Conservation (phyloP, 1,140 invertebrate species). For the Hyles euphorbiae region DNA sequence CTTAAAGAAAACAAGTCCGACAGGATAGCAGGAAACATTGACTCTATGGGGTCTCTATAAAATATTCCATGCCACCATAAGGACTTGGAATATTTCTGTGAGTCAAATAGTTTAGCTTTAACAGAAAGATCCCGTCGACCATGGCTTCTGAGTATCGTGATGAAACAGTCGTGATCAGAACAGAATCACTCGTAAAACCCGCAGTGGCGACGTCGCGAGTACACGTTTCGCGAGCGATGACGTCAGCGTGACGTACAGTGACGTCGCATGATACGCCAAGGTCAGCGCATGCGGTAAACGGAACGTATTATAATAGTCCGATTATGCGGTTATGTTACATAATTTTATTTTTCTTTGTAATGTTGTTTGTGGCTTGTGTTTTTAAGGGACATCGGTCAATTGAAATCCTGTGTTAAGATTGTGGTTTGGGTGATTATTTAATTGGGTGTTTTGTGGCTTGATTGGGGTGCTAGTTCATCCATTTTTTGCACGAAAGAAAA, state of each 20-base stretch:
- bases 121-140: background rate
- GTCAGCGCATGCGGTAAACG: slow-evolving; percentile 32
- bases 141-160: slow-evolving; percentile 1
- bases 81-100: background rate
- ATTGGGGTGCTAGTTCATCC: too few relatives aligned
- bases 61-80: background rate
- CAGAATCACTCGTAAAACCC: background rate
- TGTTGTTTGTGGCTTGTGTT: background rate
- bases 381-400: background rate
- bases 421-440: background rate
- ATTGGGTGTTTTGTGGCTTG: too few relatives aligned
- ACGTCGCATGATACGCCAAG: slow-evolving; percentile 29
- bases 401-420: background rate
- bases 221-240: background rate
- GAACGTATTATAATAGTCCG: slow-evolving; percentile 41
- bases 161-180: background rate
- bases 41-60: too few relatives aligned
- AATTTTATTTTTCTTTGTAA: slow-evolving; percentile 29
- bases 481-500: too few relatives aligned
- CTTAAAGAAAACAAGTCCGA: too few relatives aligned
- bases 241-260: slow-evolving; percentile 26
- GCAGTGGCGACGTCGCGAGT: background rate
- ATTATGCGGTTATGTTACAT: slow-evolving; percentile 34
- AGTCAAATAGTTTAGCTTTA: background rate
- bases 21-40: too few relatives aligned